Conservation (phyloP, 2,888 invertebrate species). For the Drosophila ochracea region DNA sequence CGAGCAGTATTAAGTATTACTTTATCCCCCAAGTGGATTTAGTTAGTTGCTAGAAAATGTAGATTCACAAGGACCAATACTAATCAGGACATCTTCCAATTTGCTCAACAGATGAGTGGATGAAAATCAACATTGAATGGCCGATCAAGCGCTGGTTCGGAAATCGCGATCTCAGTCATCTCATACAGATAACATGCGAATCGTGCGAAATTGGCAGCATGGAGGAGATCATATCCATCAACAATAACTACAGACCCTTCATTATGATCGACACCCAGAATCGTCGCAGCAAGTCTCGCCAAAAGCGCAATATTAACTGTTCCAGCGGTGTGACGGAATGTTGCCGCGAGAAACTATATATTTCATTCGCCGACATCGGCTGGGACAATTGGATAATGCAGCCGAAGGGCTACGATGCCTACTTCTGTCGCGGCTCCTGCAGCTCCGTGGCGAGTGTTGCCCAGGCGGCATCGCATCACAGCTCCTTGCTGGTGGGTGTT, state of each 20-base stretch:
- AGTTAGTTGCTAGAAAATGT: not conserved
- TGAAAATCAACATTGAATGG: conserved; percentile 91
- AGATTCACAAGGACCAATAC: not conserved
- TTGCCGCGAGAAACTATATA: conserved; percentile 92
- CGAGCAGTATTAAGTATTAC: not conserved
- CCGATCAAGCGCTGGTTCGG: conserved; percentile 92
- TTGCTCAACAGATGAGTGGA: conserved; percentile 89
- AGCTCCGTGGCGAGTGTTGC: conserved; percentile 90
- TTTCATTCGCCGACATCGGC: conserved; percentile 93
- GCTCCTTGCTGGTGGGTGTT: conserved; percentile 90
- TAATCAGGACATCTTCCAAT: rapidly evolving
- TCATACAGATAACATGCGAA: conserved; percentile 91
- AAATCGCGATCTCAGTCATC: conserved; percentile 88
- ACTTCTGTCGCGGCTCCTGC: conserved; percentile 94
- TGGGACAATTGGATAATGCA: conserved; percentile 96
- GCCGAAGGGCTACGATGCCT: conserved; percentile 93
- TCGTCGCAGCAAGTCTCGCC: conserved; percentile 87
- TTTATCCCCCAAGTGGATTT: not conserved
- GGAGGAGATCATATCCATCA: conserved; percentile 88
- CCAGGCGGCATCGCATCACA: conserved; percentile 88
- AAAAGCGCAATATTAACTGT: conserved; percentile 89
- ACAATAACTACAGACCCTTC: conserved; percentile 90
- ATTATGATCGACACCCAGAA: conserved; percentile 92
- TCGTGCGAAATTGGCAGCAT: conserved; percentile 89
- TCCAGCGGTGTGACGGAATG: conserved; percentile 90